phyloP scores from a whole-genome alignment of 2,888 invertebrate species.

The Frankliniella fusca region DNA sequence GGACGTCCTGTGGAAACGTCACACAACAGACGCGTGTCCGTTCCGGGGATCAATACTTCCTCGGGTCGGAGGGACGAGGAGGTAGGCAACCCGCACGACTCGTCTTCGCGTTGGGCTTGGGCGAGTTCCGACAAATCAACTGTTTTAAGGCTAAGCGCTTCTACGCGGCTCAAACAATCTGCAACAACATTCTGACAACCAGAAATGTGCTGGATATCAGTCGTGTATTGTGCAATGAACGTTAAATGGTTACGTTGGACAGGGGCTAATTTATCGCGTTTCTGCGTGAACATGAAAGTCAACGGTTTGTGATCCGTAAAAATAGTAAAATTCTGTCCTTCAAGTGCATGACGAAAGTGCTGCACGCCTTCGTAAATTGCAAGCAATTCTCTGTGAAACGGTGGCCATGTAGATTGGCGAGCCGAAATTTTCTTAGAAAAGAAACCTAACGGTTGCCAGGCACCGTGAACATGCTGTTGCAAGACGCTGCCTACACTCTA shows the following conservation, averaged over 20 bases:
- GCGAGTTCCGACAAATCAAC: too few relatives aligned
- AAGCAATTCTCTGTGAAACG: constrained; percentile 29
- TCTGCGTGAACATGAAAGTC: background rate
- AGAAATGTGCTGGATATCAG: constrained; percentile 27
- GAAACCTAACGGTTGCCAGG: constrained; percentile 38
- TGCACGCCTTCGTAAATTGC: constrained; percentile 30
- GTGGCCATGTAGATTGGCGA: constrained; percentile 39
- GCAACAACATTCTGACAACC: constrained; percentile 17
- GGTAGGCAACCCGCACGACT: too few relatives aligned
- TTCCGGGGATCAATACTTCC: background rate
- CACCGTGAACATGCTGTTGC: constrained; percentile 32
- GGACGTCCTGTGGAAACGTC: background rate
- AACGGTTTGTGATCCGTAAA: constrained; percentile 29
- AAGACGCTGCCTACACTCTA: constrained; percentile 24
- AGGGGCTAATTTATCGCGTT: background rate
- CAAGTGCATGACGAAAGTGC: constrained; percentile 28
- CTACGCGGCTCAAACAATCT: constrained; percentile 21
- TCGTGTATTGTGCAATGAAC: constrained; percentile 25
- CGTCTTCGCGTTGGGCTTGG: too few relatives aligned
- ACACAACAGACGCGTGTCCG: background rate
- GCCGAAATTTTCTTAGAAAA: constrained; percentile 38
- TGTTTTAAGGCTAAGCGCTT: too few relatives aligned
- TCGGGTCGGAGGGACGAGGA: background rate
- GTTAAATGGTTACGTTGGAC: background rate
- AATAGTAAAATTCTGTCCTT: constrained; percentile 26